phyloP scores from a whole-genome alignment of 2,113 vertebrate species.

The Leucoraja erinaceus region DNA sequence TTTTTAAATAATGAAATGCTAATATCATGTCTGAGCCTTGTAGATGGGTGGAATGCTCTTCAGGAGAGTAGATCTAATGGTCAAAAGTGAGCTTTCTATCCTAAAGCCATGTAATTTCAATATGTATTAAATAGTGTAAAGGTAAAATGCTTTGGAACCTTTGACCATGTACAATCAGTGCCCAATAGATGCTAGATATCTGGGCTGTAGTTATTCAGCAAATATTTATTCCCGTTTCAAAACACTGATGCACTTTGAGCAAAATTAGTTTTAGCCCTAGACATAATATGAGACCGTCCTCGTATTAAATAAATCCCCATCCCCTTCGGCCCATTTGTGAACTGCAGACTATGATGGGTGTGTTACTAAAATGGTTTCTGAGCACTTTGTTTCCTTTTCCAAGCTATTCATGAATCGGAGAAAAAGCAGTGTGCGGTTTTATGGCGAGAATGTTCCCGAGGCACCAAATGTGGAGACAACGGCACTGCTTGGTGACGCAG shows the following conservation, averaged over 20 bases:
- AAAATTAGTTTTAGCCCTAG: background rate
- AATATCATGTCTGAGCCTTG: no score
- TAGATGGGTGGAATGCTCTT: background rate
- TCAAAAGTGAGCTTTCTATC: background rate
- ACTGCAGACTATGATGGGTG: background rate
- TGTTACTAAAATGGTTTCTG: background rate
- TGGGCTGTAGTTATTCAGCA: background rate
- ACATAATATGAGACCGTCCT: background rate
- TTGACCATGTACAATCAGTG: background rate
- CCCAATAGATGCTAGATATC: background rate
- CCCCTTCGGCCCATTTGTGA: no score
- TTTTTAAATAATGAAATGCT: no score
- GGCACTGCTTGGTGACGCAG: background rate
- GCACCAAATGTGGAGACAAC: background rate
- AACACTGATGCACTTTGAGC: background rate
- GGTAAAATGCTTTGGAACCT: background rate
- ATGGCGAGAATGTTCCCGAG: background rate
- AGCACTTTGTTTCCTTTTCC: background rate
- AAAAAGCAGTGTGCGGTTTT: constrained; percentile 13
- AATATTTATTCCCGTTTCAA: background rate
- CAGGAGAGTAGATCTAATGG: background rate
- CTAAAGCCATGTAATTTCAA: background rate
- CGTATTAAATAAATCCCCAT: no score
- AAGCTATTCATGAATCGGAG: background rate
- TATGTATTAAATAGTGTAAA: background rate